Conservation (phyloP, 2,113 vertebrate genomes). For the Cavia porcellus region DNA sequence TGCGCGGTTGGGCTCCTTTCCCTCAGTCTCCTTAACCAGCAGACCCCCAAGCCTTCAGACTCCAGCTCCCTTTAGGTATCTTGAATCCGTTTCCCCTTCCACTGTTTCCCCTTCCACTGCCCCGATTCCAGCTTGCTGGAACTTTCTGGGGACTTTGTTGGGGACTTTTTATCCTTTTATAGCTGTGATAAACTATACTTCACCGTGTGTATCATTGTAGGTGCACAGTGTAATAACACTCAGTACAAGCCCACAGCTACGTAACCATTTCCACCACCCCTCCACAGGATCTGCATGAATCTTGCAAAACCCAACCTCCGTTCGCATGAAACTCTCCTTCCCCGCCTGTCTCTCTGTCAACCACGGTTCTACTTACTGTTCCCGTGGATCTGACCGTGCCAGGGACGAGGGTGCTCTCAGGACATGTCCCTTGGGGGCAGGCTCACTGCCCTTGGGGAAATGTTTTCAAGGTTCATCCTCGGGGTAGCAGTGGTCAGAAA, state of each 20-base stretch:
- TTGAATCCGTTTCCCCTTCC: not conserved
- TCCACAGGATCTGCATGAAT: too few relatives aligned
- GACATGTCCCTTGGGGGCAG: not conserved
- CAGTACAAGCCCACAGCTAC: too few relatives aligned
- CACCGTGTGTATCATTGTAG: not conserved
- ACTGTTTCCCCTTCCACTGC: not conserved
- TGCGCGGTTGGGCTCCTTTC: not conserved
- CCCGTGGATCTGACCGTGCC: too few relatives aligned
- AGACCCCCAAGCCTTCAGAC: not conserved
- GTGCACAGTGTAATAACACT: not conserved
- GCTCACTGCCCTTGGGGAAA: not conserved
- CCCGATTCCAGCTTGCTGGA: not conserved
- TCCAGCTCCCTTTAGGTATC: not conserved
- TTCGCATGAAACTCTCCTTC: rapidly evolving
- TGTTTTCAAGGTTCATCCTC: not conserved
- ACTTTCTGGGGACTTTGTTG: not conserved
- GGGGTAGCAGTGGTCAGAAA: too few relatives aligned
- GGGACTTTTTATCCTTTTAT: not conserved
- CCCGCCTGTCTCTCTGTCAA: not conserved
- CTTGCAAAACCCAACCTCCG: not conserved
- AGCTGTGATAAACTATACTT: not conserved
- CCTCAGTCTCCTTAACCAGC: not conserved
- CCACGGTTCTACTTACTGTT: not conserved
- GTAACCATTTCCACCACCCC: too few relatives aligned
- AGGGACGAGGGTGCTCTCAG: too few relatives aligned